Evolutionary conservation across 2,113 vertebrate genomes (phyloP).

Genomic region (Orientallactaga bullata): DNA sequence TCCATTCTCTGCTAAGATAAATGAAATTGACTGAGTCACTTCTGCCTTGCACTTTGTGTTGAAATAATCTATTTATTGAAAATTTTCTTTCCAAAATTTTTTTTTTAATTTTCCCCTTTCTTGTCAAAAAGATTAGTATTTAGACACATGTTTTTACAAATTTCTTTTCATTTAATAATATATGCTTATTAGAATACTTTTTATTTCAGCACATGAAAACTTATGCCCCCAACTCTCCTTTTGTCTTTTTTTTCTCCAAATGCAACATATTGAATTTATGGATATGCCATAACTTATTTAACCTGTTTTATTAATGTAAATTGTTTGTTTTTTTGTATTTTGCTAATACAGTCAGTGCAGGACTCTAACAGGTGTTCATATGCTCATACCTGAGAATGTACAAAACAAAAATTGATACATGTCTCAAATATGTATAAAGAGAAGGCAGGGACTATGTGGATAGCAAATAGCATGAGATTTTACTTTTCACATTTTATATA

Average conservation of each 20-base stretch:
- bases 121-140: conserved; percentile 1
- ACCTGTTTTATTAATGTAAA: neutral
- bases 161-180: neutral
- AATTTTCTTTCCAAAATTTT: neutral
- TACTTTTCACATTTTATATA: conserved; percentile 31
- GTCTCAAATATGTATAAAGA: neutral
- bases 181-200: neutral
- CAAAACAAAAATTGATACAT: neutral
- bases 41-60: neutral
- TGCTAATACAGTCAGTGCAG: neutral
- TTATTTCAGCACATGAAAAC: neutral
- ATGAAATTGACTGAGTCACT: neutral
- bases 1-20: conserved; percentile 13
- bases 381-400: neutral
- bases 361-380: neutral
- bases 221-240: neutral
- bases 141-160: neutral
- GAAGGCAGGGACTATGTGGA: neutral
- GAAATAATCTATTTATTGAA: conserved; percentile 46
- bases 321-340: neutral
- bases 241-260: neutral
- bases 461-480: neutral
- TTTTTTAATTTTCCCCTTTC: neutral
- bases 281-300: conserved; percentile 19
- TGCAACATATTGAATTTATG: neutral